Conservation (phyloP, 2,113 vertebrate genomes). For the Zapus hudsonius region DNA sequence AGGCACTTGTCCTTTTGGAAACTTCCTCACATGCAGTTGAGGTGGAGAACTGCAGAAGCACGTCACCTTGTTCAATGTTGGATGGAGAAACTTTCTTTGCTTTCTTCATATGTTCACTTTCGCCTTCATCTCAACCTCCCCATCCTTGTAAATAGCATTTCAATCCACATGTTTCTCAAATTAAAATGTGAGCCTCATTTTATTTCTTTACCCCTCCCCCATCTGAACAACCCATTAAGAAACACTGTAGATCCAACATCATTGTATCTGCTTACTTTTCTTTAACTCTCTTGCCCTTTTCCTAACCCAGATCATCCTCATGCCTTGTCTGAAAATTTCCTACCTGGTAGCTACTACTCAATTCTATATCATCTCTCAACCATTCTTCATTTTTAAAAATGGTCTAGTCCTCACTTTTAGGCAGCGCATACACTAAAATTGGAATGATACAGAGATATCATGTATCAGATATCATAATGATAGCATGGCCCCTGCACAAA, state of each 20-base stretch:
- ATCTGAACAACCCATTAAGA: neutral
- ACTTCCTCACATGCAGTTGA: neutral
- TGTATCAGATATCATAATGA: no score
- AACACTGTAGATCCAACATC: neutral
- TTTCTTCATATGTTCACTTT: neutral
- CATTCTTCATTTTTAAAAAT: constrained; percentile 30
- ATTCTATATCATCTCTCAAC: neutral
- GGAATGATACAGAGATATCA: no score
- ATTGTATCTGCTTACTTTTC: neutral
- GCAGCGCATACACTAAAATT: no score
- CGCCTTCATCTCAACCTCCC: neutral
- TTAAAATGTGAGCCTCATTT: constrained; percentile 20
- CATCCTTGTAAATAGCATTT: neutral
- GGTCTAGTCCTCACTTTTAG: no score
- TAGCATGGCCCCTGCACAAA: no score
- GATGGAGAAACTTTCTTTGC: neutral
- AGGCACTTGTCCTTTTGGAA: neutral
- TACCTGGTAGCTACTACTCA: neutral
- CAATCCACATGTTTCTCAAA: neutral
- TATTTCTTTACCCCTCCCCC: neutral
- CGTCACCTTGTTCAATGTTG: neutral
- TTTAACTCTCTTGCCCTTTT: neutral
- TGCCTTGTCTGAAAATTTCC: neutral
- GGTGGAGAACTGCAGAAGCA: neutral
- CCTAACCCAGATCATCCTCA: neutral